phyloP scores from a whole-genome alignment of 2,113 vertebrate genomes.

The Euleptes europaea region DNA sequence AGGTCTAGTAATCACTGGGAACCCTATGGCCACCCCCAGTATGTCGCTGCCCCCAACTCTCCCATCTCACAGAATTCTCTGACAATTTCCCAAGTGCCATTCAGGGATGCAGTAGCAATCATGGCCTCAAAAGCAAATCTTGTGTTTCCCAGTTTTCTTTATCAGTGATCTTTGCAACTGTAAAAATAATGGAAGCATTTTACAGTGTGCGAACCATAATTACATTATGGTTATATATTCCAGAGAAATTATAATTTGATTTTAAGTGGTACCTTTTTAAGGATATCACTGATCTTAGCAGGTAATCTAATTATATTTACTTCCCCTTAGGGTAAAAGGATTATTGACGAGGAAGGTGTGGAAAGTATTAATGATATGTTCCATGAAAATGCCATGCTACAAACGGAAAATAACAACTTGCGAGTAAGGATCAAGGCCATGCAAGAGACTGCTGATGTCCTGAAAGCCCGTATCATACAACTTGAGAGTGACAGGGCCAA shows the following conservation, averaged over 20 bases:
- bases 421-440: constrained; percentile 96
- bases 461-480: constrained; percentile 88
- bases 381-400: constrained; percentile 96
- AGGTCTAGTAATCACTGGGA: too few relatives aligned
- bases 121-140: too few relatives aligned
- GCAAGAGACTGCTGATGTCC: constrained; percentile 93
- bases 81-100: too few relatives aligned
- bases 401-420: constrained; percentile 95
- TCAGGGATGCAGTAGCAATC: too few relatives aligned
- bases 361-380: constrained; percentile 98
- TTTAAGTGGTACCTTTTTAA: neutral
- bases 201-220: neutral
- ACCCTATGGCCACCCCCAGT: too few relatives aligned
- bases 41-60: too few relatives aligned
- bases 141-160: too few relatives aligned
- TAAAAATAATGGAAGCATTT: neutral
- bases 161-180: neutral
- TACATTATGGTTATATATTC: neutral
- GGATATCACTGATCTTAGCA: fast-evolving
- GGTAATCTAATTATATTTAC: constrained; percentile 20
- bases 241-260: neutral
- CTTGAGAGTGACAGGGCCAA: constrained; percentile 91
- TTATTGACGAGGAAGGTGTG: constrained; percentile 92
- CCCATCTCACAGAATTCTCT: too few relatives aligned
- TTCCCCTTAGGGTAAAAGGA: constrained; percentile 88